Percentiles rank a stretch among this genome's conserved stretches.
Conservation (phyloP, 1,140 invertebrate genomes). For the Lordiphosa stackelbergi region DNA sequence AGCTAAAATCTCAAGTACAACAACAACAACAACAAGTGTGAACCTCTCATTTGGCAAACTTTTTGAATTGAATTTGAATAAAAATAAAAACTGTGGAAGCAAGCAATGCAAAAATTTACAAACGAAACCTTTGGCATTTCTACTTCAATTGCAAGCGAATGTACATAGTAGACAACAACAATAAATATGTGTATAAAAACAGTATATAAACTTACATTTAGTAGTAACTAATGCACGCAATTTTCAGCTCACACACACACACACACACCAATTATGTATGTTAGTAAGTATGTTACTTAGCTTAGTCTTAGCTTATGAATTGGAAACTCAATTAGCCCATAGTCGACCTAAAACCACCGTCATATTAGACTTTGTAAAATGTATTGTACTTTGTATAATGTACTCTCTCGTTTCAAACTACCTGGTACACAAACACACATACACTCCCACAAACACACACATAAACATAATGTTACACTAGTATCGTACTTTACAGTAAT, state of each 20-base stretch:
- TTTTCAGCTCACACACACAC: neutral
- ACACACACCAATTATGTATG: constrained; percentile 1
- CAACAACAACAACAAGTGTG: constrained; percentile 28
- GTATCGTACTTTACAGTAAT: too few relatives aligned
- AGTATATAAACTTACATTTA: constrained; percentile 6
- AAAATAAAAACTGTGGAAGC: constrained; percentile 40
- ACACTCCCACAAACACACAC: neutral
- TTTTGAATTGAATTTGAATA: constrained; percentile 60
- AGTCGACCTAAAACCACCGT: constrained; percentile 72
- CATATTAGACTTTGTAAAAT: constrained; percentile 72
- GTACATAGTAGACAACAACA: constrained; percentile 34
- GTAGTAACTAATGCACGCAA: constrained; percentile 1
- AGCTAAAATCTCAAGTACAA: constrained; percentile 27
- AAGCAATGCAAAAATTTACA: constrained; percentile 25
- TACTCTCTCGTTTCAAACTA: constrained; percentile 27
- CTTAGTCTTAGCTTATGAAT: constrained; percentile 20
- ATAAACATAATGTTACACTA: neutral
- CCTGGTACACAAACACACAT: constrained; percentile 18
- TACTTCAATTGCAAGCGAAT: constrained; percentile 32
- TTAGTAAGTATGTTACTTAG: constrained; percentile 16
- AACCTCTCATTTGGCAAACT: constrained; percentile 34
- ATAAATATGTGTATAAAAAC: constrained; percentile 16
- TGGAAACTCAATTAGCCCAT: constrained; percentile 52
- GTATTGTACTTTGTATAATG: constrained; percentile 59
- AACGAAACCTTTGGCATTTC: constrained; percentile 41